A percentile compares a stretch with the other conserved stretches of the same genome.
These are phyloP conservation scores for Eptesicus fuscus DNA, from an alignment of 2,113 vertebrate genomes.

Conservation along the genomic window DNA sequence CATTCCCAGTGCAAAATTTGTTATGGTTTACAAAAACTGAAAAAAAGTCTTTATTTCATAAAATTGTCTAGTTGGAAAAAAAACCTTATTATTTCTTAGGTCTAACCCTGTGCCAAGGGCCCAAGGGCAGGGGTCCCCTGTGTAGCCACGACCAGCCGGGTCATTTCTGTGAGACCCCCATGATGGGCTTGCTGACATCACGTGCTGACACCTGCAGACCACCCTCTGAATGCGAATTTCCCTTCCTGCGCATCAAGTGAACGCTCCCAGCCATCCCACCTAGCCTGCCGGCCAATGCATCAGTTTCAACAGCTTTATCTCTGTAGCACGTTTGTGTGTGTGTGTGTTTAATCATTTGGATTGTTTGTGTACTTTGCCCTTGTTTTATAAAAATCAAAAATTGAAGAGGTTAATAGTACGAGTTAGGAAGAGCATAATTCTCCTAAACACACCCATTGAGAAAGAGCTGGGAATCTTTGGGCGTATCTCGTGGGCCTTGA, in stretches of 20 bases:
- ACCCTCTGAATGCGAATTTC: background rate
- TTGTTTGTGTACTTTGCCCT: background rate
- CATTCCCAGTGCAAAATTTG: background rate
- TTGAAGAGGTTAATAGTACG: background rate
- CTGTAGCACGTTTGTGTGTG: background rate
- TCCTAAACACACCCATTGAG: background rate
- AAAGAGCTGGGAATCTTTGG: background rate
- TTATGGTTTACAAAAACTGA: background rate
- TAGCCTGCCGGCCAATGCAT: background rate
- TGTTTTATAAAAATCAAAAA: conserved; percentile 1
- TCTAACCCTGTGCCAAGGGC: background rate
- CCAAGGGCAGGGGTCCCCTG: background rate
- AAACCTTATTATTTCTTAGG: background rate
- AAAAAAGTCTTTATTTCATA: background rate
- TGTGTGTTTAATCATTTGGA: background rate
- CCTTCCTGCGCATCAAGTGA: rapidly evolving
- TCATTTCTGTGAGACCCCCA: background rate
- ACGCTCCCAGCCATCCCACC: background rate
- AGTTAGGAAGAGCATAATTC: background rate
- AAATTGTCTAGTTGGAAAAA: background rate
- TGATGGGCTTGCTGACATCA: background rate
- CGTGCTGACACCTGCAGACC: rapidly evolving
- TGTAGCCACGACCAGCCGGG: background rate
- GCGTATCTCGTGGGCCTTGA: rapidly evolving
- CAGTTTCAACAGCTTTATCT: background rate